Evolutionary conservation across 2,888 invertebrate species (phyloP).

Genomic region (Hydraecia micacea): DNA sequence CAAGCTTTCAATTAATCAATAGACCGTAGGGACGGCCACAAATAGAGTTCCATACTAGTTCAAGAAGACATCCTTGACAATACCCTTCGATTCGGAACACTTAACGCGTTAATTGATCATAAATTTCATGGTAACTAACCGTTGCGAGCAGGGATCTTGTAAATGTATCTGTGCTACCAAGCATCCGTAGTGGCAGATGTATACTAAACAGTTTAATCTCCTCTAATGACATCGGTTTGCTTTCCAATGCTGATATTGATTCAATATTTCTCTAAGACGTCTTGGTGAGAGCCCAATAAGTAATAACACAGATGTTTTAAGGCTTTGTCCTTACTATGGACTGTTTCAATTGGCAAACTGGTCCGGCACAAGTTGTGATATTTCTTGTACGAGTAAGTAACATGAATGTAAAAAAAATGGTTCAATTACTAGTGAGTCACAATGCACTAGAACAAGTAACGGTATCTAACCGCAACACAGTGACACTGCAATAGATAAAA

Average conservation of each 20-base stretch:
- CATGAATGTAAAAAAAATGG: not conserved
- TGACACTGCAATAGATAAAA: not conserved
- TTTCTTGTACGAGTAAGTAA: not conserved
- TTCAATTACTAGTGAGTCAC: not conserved
- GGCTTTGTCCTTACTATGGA: not conserved
- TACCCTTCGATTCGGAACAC: constrained; percentile 50
- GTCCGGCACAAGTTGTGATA: not conserved
- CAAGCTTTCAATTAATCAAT: constrained; percentile 42
- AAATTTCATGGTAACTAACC: constrained; percentile 61
- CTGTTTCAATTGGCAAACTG: not conserved
- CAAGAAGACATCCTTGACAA: constrained; percentile 28
- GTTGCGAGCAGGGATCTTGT: constrained; percentile 53
- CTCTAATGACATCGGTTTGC: constrained; percentile 23
- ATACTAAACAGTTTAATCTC: constrained; percentile 42
- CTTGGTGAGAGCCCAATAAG: not conserved
- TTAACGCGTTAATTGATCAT: constrained; percentile 52
- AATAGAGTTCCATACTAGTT: constrained; percentile 36
- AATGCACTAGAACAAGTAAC: not conserved
- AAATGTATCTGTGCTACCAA: constrained; percentile 45
- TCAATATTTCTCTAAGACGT: constrained; percentile 14
- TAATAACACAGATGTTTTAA: not conserved
- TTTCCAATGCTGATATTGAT: constrained; percentile 30
- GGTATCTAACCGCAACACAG: not conserved
- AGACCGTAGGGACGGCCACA: constrained; percentile 33
- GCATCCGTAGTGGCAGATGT: constrained; percentile 24